Evolutionary conservation across 2,888 invertebrate genomes (phyloP), one percentile per base, ranked within the genome.

Genomic region (Rotaria socialis): DNA sequence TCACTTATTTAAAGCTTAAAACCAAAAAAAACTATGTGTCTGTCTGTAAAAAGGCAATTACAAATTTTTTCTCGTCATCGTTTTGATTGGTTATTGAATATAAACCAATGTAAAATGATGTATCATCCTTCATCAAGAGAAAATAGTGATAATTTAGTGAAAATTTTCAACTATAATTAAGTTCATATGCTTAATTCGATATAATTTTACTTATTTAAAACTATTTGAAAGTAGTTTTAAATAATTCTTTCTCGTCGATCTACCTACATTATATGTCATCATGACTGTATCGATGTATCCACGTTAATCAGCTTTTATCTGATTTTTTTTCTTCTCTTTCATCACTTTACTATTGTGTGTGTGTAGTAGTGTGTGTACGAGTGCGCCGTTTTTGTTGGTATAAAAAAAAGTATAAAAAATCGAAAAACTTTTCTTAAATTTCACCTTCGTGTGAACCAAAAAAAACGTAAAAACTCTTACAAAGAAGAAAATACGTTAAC

Each of bases 281-380:
- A 27, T 35, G 67, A 67, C 5, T 67, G 35, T 67, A 67, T 67
- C 67, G 35, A 35, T 35, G 35, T 67, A 35, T 35, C 27, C 27
- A 67, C 35, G 67, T 27, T 67, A 67, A 67, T 67, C 67, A 67
- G 67, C 14, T 67, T 67, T 67, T 67, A 14, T 67, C n/a, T n/a
- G 11, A 7, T 10, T 22, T 55, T 55, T 55, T 55, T 55, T 55
- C 7, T 55, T 22, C 22, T 22, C 22, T 55, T 55, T 55, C 67
- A 6, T 67, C 35, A 67, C 35, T 67, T 67, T 67, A 67, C 67
- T 67, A n/a, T 60, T 14, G 55, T 67, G 67, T 67, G 67, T 67
- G 67, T 67, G 67, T 60, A 60, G 8, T 60, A 35, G 35, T 60
- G 58, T 60, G 58, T 60, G 58, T 60, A 27, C 27, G 67, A 27